Conservation (phyloP, 2,113 vertebrate genomes). For the Hyperoodon ampullatus region DNA sequence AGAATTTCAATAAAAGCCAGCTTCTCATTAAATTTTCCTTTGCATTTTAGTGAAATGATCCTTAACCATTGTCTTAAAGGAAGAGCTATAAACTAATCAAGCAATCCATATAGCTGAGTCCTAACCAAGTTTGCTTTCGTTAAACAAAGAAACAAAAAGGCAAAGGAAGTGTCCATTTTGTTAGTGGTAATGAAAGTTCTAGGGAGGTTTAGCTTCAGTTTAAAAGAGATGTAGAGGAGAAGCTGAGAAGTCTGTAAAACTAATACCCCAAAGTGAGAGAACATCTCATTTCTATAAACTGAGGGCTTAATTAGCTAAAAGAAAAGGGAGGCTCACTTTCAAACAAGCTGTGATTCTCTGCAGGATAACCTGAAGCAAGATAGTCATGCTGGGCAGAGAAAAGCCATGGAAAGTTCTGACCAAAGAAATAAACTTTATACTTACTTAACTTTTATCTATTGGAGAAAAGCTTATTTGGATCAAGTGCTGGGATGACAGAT, state of each 20-base stretch:
- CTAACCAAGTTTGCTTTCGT: neutral
- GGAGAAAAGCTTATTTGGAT: neutral
- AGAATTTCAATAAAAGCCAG: neutral
- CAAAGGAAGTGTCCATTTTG: neutral
- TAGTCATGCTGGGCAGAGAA: neutral
- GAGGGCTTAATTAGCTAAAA: constrained; percentile 63
- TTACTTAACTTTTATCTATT: constrained; percentile 9
- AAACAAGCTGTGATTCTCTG: constrained; percentile 43
- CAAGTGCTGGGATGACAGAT: neutral
- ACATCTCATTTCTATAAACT: constrained; percentile 19
- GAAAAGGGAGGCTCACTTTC: neutral
- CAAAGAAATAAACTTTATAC: constrained; percentile 2
- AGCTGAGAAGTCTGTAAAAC: constrained; percentile 1
- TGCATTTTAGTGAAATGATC: neutral
- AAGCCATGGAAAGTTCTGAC: neutral
- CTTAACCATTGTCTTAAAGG: neutral
- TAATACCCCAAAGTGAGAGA: neutral
- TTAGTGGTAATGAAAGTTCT: neutral
- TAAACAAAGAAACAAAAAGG: constrained; percentile 22
- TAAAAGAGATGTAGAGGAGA: constrained; percentile 5
- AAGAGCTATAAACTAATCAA: neutral
- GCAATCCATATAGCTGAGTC: neutral
- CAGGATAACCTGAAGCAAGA: neutral
- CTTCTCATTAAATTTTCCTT: neutral
- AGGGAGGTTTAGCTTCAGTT: constrained; percentile 9